A percentile compares a stretch with the other conserved stretches of the same genome.
Conservation (phyloP, 2,888 invertebrate species). For the Liopterus haemorrhoidalis region DNA sequence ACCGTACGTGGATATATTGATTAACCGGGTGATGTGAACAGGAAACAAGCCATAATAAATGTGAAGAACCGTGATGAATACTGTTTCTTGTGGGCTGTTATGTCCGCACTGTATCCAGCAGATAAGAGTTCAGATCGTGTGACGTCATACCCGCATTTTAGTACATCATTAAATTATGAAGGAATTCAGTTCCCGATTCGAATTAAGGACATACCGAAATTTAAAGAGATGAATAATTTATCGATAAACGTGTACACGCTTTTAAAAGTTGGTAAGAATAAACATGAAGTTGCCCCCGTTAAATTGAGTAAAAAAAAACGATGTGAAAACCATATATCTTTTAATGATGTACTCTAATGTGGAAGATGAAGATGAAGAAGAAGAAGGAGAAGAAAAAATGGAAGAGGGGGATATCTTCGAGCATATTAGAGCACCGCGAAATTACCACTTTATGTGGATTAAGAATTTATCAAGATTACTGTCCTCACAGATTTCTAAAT, state of each 20-base stretch:
- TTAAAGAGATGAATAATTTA: slow-evolving; percentile 27
- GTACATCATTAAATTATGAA: slow-evolving; percentile 19
- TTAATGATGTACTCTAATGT: too few relatives aligned
- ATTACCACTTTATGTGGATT: slow-evolving; percentile 14
- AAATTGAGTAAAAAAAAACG: slow-evolving; percentile 14
- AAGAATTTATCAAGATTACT: too few relatives aligned
- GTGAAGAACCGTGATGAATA: slow-evolving; percentile 29
- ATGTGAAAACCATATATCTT: too few relatives aligned
- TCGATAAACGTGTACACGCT: slow-evolving; percentile 28
- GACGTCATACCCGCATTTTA: slow-evolving; percentile 26
- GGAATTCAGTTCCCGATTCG: slow-evolving; percentile 26
- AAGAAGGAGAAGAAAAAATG: too few relatives aligned
- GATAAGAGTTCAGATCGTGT: too few relatives aligned
- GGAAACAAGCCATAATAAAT: slow-evolving; percentile 28
- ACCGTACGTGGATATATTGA: slow-evolving; percentile 23
- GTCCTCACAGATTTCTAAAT: too few relatives aligned
- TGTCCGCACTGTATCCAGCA: too few relatives aligned
- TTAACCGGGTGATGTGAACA: slow-evolving; percentile 20
- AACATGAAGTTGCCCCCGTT: slow-evolving; percentile 11
- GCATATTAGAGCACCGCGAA: too few relatives aligned
- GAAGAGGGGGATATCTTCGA: too few relatives aligned
- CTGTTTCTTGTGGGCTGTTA: slow-evolving; percentile 30
- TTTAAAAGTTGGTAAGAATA: slow-evolving; percentile 19
- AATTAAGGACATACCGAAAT: too few relatives aligned
- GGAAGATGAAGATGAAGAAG: background rate